Evolutionary conservation across 2,797 vertebrate species (phyloP), one percentile per base, ranked within the genome.

Genomic region (Alectoris magna): DNA sequence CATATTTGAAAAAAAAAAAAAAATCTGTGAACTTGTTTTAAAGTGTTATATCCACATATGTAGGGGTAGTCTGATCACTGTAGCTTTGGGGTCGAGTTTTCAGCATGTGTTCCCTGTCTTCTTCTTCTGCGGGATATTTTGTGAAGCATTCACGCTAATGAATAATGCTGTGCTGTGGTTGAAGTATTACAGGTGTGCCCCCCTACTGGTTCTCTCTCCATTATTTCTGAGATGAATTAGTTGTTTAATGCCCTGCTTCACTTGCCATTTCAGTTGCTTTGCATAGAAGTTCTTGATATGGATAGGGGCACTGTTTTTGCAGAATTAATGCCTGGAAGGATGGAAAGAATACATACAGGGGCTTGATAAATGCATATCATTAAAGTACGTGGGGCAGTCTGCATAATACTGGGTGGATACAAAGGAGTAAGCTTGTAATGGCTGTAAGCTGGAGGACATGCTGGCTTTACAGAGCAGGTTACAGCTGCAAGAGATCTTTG

Each of bases 351-450:
- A 23, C 9, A 3, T 74, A 26, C 12, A 78, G 67, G 8, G 14
- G 4, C 36, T 63, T 59, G 34, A 36, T 14, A 59, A 36, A 58
- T 58, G 31, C 34, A 36, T 36, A 23, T 36, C 22, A 15, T 59
- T 59, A 14, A 59, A 36, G 22, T 19, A 5, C 63, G 6, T 14
- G n/a, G n/a, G 27, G 4, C 34, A 14, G 12, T 44, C 22, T 79
- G 0, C 79, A 4, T 14, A 18, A 0, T 3, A 27, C 58, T 36
- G 46, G n/a, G 21, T 29, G 44, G 26, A 26, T 70, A 15, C 18
- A n/a, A 68, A 67, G 43, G 34, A 77, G 23, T 14, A 84, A 39
- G 11, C 48, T n/a, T 83, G 22, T 70, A 36, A 41, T 2, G 1
- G 6, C 44, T 74, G 43, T 63, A 46, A 71, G 44, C 23, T 68